These are phyloP conservation scores for Loxodonta africana DNA, from an alignment of 2,113 vertebrate species.

Conservation along the genomic window DNA sequence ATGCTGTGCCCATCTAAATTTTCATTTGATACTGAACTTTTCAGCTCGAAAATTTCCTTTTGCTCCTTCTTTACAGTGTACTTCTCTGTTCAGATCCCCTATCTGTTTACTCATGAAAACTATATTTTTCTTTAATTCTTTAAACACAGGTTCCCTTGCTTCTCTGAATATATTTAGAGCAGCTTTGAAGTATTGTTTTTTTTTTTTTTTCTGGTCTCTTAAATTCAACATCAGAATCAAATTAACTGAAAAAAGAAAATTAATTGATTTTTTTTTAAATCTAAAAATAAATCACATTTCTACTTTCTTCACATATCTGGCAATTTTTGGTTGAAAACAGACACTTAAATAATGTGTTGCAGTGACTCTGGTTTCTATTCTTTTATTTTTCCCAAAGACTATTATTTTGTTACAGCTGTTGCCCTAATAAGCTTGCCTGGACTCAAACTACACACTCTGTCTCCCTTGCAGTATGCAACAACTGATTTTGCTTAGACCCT, in stretches of 20 bases:
- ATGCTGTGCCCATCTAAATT: too few relatives aligned
- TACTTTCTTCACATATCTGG: background rate
- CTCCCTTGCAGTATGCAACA: background rate
- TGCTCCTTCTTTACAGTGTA: background rate
- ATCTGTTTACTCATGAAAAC: background rate
- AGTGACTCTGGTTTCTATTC: background rate
- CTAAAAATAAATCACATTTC: background rate
- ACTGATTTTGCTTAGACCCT: background rate
- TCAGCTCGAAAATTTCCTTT: too few relatives aligned
- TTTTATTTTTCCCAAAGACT: background rate
- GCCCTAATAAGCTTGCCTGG: background rate
- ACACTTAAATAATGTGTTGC: background rate
- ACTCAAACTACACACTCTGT: background rate
- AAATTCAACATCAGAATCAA: background rate
- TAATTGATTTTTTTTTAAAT: background rate
- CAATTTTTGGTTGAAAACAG: slow-evolving; percentile 5
- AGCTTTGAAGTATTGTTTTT: background rate
- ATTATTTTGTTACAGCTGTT: background rate
- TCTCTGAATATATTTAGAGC: background rate
- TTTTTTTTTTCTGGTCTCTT: background rate
- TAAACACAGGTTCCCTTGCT: background rate
- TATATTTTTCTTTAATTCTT: background rate
- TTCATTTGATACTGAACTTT: too few relatives aligned
- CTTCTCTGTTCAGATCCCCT: background rate
- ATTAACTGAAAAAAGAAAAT: background rate